Evolutionary conservation across 2,888 invertebrate species (phyloP).

Genomic region (Eupelmus urozonus): DNA sequence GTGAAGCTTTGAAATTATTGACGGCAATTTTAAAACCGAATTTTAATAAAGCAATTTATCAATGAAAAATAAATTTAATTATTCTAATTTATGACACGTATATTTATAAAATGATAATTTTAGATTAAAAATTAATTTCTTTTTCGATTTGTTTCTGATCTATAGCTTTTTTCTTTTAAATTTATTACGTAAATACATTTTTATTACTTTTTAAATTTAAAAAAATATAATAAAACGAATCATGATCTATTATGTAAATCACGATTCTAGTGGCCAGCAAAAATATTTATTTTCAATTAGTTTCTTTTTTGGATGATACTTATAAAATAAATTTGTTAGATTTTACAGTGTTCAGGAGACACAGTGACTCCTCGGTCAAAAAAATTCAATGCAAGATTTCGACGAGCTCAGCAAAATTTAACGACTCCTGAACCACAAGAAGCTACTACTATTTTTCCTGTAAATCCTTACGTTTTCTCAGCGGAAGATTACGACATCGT

Average conservation of each 20-base stretch:
- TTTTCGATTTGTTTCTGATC: too few species aligned
- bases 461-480: conserved; percentile 46
- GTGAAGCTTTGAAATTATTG: not conserved
- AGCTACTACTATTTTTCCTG: not conserved
- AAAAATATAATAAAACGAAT: not conserved
- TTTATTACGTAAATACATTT: not conserved
- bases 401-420: not conserved
- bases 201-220: not conserved
- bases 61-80: too few species aligned
- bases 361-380: conserved; percentile 59
- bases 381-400: conserved; percentile 51
- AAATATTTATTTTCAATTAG: too few species aligned
- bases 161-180: too few species aligned
- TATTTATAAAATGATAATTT: too few species aligned
- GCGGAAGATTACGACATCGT: conserved; percentile 54
- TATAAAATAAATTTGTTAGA: conserved; percentile 21
- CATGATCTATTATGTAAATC: too few species aligned
- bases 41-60: too few species aligned
- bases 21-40: too few species aligned
- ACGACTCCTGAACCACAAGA: not conserved
- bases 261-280: too few species aligned
- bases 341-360: conserved; percentile 34
- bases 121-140: too few species aligned
- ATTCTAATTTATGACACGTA: too few species aligned
- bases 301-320: too few species aligned